Base-by-base conservation (phyloP, 1,140 invertebrate genomes). In the Aphelenchoides fujianensis region DNA sequence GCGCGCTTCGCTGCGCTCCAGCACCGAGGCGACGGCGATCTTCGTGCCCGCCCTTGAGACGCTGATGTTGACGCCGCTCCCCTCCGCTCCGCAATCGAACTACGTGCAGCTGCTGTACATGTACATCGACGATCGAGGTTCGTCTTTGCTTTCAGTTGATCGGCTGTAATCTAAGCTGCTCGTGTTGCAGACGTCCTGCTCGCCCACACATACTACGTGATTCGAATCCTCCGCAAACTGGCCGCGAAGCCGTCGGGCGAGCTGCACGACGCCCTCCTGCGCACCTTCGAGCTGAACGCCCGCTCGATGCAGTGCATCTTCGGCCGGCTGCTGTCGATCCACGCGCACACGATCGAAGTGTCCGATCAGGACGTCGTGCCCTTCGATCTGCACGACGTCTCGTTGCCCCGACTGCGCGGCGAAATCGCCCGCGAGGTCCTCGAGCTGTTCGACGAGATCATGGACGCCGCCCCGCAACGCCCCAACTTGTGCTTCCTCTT, bases 321-420 rank as follows among this genome's bases (percentile, higher is more conserved):
- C 31, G 63, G 36, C 2, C 63, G 63, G 23, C 31, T 66, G 12
- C 16, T 66, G 32, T 66, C 63, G 16, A 35, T 66, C n/a, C 31
- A 34, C 1, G 12, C 16, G 2, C 31, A 35, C n/a, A 16, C 37
- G 53, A 66, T 66, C 1, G 36, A 36, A 2, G 32, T 66, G 27
- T 34, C 31, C 31, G 63, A 66, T 12, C 31, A 66, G 30, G 63
- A 66, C 63, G n/a, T 66, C 36, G 32, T 66, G 37, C 63, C 63
- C 12, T 66, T 66, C 31, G 63, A 66, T 66, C 53, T 66, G 63
- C 16, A 66, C 9, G 34, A 35, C 36, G 63, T 66, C 34, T 41
- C 16, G 16, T 19, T n/a, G 27, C n/a, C 63, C 1, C 16, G 63
- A 66, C 7, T 66, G 34, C 16, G 63, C n/a, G 63, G 63, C n/a